These are phyloP conservation scores for Gulo gulo DNA, from an alignment of 2,113 vertebrate genomes.

Conservation along the genomic window DNA sequence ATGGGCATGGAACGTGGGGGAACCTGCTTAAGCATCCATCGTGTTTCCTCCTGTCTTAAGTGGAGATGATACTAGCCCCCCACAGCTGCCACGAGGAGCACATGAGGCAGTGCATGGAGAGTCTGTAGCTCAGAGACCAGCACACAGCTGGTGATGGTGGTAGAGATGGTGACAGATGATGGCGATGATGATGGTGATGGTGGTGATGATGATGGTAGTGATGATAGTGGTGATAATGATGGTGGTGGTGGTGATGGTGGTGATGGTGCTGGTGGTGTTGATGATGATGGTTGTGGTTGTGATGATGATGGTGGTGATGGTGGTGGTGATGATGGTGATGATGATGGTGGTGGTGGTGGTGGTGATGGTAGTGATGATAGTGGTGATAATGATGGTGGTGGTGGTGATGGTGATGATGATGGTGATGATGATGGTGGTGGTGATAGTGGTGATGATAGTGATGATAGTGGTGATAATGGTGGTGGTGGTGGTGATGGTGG, in stretches of 20 bases:
- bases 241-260: rapidly evolving
- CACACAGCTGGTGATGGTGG: background rate
- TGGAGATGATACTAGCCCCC: background rate
- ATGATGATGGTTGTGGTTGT: rapidly evolving
- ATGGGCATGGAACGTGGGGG: background rate
- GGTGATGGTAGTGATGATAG: rapidly evolving
- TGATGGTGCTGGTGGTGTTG: rapidly evolving
- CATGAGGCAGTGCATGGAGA: rapidly evolving
- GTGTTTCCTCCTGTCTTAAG: background rate
- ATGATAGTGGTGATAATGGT: rapidly evolving
- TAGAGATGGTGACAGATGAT: rapidly evolving
- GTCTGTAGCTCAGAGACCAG: background rate
- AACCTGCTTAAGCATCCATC: background rate
- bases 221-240: rapidly evolving
- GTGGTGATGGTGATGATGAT: rapidly evolving
- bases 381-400: rapidly evolving
- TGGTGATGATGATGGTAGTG: rapidly evolving
- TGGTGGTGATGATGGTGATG: rapidly evolving
- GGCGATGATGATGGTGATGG: rapidly evolving
- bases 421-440: rapidly evolving
- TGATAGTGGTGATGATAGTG: rapidly evolving
- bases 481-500: rapidly evolving
- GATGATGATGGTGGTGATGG: rapidly evolving
- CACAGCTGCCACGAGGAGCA: rapidly evolving
- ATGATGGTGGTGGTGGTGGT: rapidly evolving